phyloP scores from a whole-genome alignment of 1,140 invertebrate species.

The Calycopis cecrops region DNA sequence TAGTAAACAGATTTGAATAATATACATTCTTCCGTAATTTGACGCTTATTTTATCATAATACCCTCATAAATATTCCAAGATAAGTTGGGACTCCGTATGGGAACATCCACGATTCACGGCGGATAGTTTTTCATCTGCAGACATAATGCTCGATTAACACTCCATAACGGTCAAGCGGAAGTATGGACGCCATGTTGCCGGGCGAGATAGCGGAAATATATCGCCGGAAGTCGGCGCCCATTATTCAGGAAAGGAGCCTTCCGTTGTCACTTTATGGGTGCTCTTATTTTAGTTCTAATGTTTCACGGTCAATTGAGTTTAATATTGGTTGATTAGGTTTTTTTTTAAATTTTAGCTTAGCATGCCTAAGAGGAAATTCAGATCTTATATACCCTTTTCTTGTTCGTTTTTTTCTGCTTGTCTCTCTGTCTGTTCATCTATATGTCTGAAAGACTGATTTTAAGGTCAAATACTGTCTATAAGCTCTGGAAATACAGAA shows the following conservation, averaged over 20 bases:
- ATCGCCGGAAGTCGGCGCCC: conserved; percentile 61
- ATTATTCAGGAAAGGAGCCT: conserved; percentile 68
- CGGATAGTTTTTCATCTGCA: conserved; percentile 64
- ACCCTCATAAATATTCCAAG: conserved; percentile 4
- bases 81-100: conserved; percentile 2
- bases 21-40: too few relatives aligned
- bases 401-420: too few relatives aligned
- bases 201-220: conserved; percentile 70
- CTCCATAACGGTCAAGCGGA: conserved; percentile 66
- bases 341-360: too few relatives aligned
- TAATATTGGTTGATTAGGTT: neutral
- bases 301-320: conserved; percentile 19
- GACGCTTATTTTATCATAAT: too few relatives aligned
- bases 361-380: too few relatives aligned
- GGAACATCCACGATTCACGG: conserved; percentile 3
- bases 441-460: too few relatives aligned
- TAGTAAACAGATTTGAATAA: too few relatives aligned
- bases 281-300: conserved; percentile 47
- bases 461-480: too few relatives aligned
- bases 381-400: too few relatives aligned
- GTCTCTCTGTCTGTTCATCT: too few relatives aligned
- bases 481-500: too few relatives aligned
- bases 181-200: conserved; percentile 57
- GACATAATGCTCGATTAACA: conserved; percentile 68
- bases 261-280: conserved; percentile 62